phyloP scores from a whole-genome alignment of 2,113 vertebrate genomes.

The Coracopsis vasa region DNA sequence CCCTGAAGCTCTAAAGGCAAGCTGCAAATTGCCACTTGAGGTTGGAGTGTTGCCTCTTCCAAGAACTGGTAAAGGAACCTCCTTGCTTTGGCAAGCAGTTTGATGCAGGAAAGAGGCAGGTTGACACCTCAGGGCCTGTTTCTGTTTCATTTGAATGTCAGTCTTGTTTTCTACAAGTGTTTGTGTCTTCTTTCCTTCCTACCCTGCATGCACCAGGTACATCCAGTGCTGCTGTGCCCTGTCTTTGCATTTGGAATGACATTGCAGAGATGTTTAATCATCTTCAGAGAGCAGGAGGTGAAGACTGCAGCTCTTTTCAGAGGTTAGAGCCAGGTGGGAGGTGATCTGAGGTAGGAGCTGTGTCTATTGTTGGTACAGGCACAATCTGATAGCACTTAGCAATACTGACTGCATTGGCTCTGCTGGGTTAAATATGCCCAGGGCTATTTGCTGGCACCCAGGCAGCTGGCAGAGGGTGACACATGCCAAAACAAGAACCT shows the following conservation, averaged over 20 bases:
- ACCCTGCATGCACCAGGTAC: background rate
- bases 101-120: background rate
- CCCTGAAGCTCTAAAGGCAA: background rate
- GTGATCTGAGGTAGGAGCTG: background rate
- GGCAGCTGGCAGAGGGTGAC: background rate
- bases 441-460: background rate
- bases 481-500: background rate
- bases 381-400: background rate
- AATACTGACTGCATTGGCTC: background rate
- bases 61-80: background rate
- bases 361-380: rapidly evolving
- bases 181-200: background rate
- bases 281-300: background rate
- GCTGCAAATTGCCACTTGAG: background rate
- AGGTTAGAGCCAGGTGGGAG: background rate
- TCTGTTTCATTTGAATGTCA: rapidly evolving
- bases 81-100: background rate
- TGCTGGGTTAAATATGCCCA: background rate
- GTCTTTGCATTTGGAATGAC: background rate
- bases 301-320: background rate
- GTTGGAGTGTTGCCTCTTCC: background rate
- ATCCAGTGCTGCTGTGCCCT: background rate
- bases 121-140: background rate
- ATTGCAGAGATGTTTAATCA: background rate
- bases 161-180: background rate